These are phyloP conservation scores for Meiosimyza decipiens DNA, from an alignment of 2,888 invertebrate genomes.

Conservation along the genomic window DNA sequence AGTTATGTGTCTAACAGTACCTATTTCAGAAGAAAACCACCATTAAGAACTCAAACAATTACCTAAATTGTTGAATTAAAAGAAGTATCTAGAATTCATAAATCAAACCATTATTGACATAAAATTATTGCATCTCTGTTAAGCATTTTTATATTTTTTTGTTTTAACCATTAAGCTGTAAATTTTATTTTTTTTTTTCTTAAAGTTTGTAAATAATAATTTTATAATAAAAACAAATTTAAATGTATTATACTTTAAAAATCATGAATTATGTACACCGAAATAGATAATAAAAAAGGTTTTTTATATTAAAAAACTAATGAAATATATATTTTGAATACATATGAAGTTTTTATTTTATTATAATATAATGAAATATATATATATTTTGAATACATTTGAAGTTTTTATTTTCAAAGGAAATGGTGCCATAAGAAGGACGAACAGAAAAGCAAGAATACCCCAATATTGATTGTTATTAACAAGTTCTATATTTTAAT, in stretches of 20 bases:
- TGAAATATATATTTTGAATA: slow-evolving; percentile 34
- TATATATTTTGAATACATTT: too few relatives aligned
- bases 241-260: slow-evolving; percentile 7
- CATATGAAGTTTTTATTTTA: neutral
- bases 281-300: slow-evolving; percentile 23
- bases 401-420: too few relatives aligned
- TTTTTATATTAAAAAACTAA: slow-evolving; percentile 31
- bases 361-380: too few relatives aligned
- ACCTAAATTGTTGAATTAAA: too few relatives aligned
- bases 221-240: neutral
- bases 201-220: neutral
- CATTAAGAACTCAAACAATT: too few relatives aligned
- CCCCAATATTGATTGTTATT: too few relatives aligned
- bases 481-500: too few relatives aligned
- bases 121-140: neutral
- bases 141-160: neutral
- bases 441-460: too few relatives aligned
- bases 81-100: too few relatives aligned
- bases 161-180: neutral
- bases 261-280: slow-evolving; percentile 22
- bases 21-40: too few relatives aligned
- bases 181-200: neutral
- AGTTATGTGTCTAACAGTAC: too few relatives aligned
- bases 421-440: too few relatives aligned
- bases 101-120: neutral